Conservation (phyloP, 2,888 invertebrate genomes). For the Caenorhabditis afra region DNA sequence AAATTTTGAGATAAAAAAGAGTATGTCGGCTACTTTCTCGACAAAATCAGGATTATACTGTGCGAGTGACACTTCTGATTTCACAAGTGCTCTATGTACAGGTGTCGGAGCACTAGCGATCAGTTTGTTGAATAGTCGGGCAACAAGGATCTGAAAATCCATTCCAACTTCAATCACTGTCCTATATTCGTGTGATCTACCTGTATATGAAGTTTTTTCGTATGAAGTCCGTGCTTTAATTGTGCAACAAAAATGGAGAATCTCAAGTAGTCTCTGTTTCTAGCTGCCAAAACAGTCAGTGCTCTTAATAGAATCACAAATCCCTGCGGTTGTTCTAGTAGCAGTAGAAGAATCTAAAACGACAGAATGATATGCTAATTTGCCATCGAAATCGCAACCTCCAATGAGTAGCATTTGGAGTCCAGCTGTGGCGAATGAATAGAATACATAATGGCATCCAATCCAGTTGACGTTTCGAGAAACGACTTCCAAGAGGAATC, state of each 20-base stretch:
- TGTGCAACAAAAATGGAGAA: slow-evolving; percentile 74
- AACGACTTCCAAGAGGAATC: slow-evolving; percentile 72
- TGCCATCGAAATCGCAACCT: slow-evolving; percentile 63
- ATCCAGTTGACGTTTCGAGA: slow-evolving; percentile 75
- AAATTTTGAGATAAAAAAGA: slow-evolving; percentile 2
- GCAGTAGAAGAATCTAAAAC: slow-evolving; percentile 71
- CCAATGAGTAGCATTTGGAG: slow-evolving; percentile 79
- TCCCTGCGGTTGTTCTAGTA: slow-evolving; percentile 75
- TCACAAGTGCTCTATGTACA: slow-evolving; percentile 69
- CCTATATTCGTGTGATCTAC: slow-evolving; percentile 56
- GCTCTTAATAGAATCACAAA: slow-evolving; percentile 74
- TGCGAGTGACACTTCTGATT: slow-evolving; percentile 74
- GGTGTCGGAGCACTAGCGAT: slow-evolving; percentile 71
- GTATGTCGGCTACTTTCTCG: slow-evolving; percentile 66
- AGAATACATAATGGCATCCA: slow-evolving; percentile 76
- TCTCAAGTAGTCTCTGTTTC: slow-evolving; percentile 75
- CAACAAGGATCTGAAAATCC: slow-evolving; percentile 74
- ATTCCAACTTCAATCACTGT: not conserved
- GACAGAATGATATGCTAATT: slow-evolving; percentile 17
- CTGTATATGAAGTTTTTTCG: slow-evolving; percentile 78
- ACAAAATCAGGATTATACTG: slow-evolving; percentile 74
- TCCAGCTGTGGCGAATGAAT: slow-evolving; percentile 78
- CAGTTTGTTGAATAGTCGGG: slow-evolving; percentile 76
- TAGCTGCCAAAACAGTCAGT: slow-evolving; percentile 73
- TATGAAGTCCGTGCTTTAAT: slow-evolving; percentile 77